phyloP scores from a whole-genome alignment of 1,140 invertebrate species.

The Archivesica marissinica region DNA sequence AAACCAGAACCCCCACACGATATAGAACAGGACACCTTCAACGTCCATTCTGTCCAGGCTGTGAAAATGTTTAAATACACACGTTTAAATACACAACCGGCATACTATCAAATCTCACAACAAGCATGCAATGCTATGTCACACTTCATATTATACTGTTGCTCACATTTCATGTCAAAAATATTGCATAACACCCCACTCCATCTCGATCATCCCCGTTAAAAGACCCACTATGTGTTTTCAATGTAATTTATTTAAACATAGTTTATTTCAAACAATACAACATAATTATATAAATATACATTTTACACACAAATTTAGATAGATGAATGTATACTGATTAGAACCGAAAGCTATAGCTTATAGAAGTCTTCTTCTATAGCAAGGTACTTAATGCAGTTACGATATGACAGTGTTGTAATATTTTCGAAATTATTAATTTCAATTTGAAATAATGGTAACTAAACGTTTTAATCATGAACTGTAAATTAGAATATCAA shows the following conservation, averaged over 20 bases:
- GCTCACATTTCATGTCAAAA: background rate
- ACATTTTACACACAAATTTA: too few species aligned
- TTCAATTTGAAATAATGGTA: too few species aligned
- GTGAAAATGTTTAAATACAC: background rate
- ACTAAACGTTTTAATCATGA: too few species aligned
- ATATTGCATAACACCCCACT: background rate
- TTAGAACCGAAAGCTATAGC: too few species aligned
- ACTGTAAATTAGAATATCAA: too few species aligned
- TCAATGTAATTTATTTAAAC: background rate
- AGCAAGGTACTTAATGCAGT: too few species aligned
- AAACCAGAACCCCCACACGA: slow-evolving; percentile 16
- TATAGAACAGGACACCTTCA: background rate
- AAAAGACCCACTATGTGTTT: background rate
- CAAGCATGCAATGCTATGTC: background rate
- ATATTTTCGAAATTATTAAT: too few species aligned
- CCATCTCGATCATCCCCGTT: background rate
- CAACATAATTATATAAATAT: too few species aligned
- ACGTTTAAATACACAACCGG: background rate
- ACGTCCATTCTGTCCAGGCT: slow-evolving; percentile 36
- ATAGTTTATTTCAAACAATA: too few species aligned
- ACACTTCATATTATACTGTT: background rate
- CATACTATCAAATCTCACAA: background rate
- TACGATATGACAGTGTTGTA: too few species aligned
- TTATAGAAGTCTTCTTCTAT: too few species aligned
- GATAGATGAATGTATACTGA: too few species aligned